phyloP scores from a whole-genome alignment of 2,113 vertebrate genomes.

The Trogon surrucura region DNA sequence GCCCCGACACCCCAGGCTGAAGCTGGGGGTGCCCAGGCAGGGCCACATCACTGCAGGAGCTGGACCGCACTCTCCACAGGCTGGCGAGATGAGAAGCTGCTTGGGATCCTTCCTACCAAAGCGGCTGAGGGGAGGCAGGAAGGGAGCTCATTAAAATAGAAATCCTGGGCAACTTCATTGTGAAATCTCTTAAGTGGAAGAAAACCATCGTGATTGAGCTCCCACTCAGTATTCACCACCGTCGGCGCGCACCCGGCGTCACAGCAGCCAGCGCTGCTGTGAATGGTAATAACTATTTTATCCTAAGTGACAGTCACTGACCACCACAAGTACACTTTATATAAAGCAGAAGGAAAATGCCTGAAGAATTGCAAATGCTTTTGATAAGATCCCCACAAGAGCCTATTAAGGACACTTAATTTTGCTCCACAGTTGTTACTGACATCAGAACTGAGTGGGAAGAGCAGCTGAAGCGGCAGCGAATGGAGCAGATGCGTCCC shows the following conservation, averaged over 20 bases:
- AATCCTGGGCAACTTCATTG: neutral
- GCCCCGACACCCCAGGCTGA: too few species aligned
- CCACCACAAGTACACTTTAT: neutral
- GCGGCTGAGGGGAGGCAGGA: neutral
- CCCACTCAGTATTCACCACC: neutral
- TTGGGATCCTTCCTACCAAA: neutral
- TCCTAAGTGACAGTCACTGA: neutral
- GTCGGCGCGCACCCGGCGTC: accelerated
- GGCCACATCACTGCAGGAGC: neutral
- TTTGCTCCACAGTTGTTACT: neutral
- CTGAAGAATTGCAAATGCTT: neutral
- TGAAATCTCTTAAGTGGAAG: too few species aligned
- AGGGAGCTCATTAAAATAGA: neutral
- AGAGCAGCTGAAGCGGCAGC: neutral
- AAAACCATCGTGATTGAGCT: neutral
- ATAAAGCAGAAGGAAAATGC: neutral
- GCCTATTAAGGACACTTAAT: neutral
- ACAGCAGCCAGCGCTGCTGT: accelerated
- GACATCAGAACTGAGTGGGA: neutral
- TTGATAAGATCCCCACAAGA: neutral
- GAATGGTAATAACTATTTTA: neutral
- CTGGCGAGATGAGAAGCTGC: accelerated
- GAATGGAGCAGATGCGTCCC: accelerated
- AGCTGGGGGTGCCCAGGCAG: neutral
- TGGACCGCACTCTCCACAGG: accelerated